Conservation (phyloP, 2,888 invertebrate genomes). For the Clusia tigrina region DNA sequence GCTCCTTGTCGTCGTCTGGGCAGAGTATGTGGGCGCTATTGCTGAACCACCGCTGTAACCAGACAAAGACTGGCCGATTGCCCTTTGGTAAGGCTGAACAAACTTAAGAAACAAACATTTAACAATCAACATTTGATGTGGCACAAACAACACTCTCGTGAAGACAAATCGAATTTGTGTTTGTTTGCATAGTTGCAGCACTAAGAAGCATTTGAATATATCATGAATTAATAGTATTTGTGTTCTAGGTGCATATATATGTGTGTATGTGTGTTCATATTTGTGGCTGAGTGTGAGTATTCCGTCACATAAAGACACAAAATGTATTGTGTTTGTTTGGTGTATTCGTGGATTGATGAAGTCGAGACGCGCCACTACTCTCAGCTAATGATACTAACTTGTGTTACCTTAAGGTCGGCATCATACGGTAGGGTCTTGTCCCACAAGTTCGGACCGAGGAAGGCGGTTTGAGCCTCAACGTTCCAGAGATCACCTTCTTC, state of each 20-base stretch:
- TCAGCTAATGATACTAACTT: constrained; percentile 68
- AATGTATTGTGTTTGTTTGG: constrained; percentile 11
- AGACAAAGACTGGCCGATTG: no score
- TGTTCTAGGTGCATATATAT: background rate
- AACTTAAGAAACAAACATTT: no score
- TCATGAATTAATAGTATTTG: background rate
- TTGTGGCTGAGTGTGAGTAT: constrained; percentile 11
- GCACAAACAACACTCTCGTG: background rate
- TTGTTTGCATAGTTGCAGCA: background rate
- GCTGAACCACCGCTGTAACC: no score
- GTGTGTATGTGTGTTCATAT: background rate
- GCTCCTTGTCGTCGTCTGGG: no score
- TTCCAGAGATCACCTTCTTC: constrained; percentile 88
- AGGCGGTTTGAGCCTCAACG: constrained; percentile 92
- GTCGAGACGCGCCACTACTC: constrained; percentile 56
- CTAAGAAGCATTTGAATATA: background rate
- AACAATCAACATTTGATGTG: no score
- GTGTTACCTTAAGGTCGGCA: constrained; percentile 93
- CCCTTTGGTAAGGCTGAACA: no score
- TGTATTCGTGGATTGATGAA: constrained; percentile 20
- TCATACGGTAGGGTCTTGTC: constrained; percentile 92
- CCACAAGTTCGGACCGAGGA: constrained; percentile 95
- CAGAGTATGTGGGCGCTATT: no score
- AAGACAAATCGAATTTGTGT: background rate
- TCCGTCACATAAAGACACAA: constrained; percentile 16